These are phyloP conservation scores for Sturnira hondurensis DNA, from an alignment of 2,113 vertebrate genomes.

Conservation along the genomic window DNA sequence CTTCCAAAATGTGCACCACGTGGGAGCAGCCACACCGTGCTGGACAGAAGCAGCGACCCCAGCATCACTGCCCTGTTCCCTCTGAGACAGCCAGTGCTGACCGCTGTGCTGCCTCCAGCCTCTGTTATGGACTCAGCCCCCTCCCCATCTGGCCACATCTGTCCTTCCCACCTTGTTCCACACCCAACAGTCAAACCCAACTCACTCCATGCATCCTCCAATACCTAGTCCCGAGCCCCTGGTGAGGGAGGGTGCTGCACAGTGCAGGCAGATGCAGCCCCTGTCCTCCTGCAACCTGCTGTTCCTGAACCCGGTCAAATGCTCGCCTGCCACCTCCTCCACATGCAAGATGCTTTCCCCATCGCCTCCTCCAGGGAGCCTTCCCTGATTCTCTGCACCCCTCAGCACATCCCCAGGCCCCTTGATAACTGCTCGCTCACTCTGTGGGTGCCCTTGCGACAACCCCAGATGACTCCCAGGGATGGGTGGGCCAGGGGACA, in stretches of 20 bases:
- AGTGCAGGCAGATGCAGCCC: neutral
- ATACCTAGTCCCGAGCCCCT: neutral
- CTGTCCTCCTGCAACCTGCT: neutral
- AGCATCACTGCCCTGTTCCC: fast-evolving
- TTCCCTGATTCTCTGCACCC: neutral
- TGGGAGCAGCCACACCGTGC: neutral
- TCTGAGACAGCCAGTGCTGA: neutral
- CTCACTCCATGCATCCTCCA: neutral
- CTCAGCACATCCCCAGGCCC: too few relatives aligned
- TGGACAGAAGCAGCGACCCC: fast-evolving
- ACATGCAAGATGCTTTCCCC: fast-evolving
- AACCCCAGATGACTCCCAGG: neutral
- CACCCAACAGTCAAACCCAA: neutral
- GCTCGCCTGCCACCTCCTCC: neutral
- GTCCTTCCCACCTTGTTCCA: neutral
- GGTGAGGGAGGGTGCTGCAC: neutral
- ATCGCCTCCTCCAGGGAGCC: neutral
- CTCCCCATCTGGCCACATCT: neutral
- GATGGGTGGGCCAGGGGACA: neutral
- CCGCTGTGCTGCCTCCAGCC: neutral
- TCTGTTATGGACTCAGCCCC: neutral
- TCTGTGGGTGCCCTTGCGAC: neutral
- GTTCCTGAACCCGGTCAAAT: fast-evolving
- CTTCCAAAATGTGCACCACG: neutral
- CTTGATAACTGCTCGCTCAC: neutral